A percentile compares a stretch with the other conserved stretches of the same genome.
phyloP scores from a whole-genome alignment of 2,797 vertebrate species.

The Rallus crepitans region DNA sequence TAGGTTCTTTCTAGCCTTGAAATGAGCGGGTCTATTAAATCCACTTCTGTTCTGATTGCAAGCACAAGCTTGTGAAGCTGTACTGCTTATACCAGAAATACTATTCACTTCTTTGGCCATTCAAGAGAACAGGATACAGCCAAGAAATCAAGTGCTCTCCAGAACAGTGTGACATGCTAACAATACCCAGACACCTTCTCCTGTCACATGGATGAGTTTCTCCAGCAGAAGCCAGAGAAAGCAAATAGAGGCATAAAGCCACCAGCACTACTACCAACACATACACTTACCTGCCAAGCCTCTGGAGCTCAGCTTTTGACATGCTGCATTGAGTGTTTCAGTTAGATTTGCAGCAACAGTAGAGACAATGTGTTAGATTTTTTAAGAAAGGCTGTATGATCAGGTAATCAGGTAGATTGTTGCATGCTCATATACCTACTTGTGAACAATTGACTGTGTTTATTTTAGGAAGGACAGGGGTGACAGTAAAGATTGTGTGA shows the following conservation, averaged over 20 bases:
- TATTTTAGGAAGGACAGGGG: background rate
- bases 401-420: background rate
- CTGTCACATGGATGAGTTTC: background rate
- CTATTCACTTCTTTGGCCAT: background rate
- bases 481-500: background rate
- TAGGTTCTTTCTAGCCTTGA: background rate
- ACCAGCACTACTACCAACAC: background rate
- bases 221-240: background rate
- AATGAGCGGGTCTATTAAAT: background rate
- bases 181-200: background rate
- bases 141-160: background rate
- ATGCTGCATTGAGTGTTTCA: background rate
- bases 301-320: background rate
- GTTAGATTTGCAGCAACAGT: background rate
- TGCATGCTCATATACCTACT: background rate
- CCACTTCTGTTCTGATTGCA: background rate
- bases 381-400: background rate
- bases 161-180: background rate
- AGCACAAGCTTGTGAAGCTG: background rate
- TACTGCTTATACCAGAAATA: background rate
- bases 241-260: background rate
- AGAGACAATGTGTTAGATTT: background rate
- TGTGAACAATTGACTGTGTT: background rate
- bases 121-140: background rate
- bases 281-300: background rate